Evolutionary conservation across 2,888 invertebrate genomes (phyloP).

Genomic region (Diogma glabrata): DNA sequence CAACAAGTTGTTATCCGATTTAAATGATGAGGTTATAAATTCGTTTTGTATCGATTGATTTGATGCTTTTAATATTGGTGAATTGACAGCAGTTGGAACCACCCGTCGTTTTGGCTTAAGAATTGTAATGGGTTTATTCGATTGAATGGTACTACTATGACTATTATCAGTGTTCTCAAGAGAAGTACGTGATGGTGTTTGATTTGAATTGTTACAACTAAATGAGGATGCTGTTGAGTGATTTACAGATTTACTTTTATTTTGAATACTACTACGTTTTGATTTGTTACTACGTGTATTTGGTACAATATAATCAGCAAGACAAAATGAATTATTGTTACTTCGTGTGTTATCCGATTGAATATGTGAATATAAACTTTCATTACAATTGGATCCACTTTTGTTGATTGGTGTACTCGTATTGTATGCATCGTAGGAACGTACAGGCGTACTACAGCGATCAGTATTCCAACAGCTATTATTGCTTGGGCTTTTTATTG

Average conservation of each 20-base stretch:
- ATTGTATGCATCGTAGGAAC: background rate
- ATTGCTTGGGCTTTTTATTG: too few species aligned
- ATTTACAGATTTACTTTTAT: background rate
- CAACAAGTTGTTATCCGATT: conserved; percentile 33
- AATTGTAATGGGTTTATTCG: conserved; percentile 11
- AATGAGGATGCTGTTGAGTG: conserved; percentile 7
- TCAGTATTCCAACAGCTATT: too few species aligned
- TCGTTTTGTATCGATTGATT: conserved; percentile 18
- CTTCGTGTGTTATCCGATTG: background rate
- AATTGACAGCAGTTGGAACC: conserved; percentile 27
- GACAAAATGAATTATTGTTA: conserved; percentile 3
- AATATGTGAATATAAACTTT: too few species aligned
- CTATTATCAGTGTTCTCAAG: background rate
- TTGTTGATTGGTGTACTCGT: background rate
- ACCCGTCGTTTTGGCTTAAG: conserved; percentile 31
- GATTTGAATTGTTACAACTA: background rate
- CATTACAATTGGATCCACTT: background rate
- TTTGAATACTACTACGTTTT: conserved; percentile 3
- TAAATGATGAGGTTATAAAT: conserved; percentile 27
- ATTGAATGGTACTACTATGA: conserved; percentile 11
- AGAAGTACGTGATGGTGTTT: background rate
- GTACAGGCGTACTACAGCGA: conserved; percentile 5
- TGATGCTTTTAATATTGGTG: background rate
- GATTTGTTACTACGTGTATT: background rate
- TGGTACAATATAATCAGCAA: conserved; percentile 7